Evolutionary conservation across 2,888 invertebrate species (phyloP), one percentile per base, ranked within the genome.

Genomic region (Dorcus hopei): DNA sequence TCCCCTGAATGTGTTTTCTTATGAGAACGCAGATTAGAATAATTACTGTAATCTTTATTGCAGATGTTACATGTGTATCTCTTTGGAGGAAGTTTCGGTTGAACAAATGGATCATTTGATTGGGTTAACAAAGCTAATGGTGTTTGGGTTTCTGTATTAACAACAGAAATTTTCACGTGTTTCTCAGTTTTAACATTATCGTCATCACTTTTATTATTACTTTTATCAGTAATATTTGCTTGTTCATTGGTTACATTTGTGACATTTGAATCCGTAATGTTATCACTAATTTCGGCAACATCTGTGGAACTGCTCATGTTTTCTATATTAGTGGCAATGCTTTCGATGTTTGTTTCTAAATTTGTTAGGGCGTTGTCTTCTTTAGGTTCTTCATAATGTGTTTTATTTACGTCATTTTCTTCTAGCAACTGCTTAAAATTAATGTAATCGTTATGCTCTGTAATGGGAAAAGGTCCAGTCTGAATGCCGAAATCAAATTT

Each of bases 1-100:
- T 77, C 77, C n/a, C 76, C 77, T 1, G 77, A 77, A 61, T 77
- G 77, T 3, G 74, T 76, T 54, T 77, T 60, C 72, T 76, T 75
- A 58, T 77, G 77, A 19, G 77, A 74, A 33, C 74, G 70, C 54
- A 77, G 67, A 69, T 77, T 77, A 3, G 77, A 75, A 58, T 76
- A 75, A 65, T 77, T 77, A 33, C 72, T 68, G 52, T 77, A 77
- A 26, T 66, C 70, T 63, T 77, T 77, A 5, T 72, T 72, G 59
- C 77, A 77, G 39, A 74, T 61, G 5, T 65, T 68, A 61, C 77
- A 77, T 3, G 67, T 69, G 57, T 72, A 74, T 19, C 68, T 69
- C 62, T 72, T 73, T 1, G 57, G 54, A 9, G 49, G 19, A 33
- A 42, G 14, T 56, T 62, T 62, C 1, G 52, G 42, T 45, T 47